Base-by-base conservation (phyloP, 2,888 invertebrate genomes). In the Lasioglossum figueresi region DNA sequence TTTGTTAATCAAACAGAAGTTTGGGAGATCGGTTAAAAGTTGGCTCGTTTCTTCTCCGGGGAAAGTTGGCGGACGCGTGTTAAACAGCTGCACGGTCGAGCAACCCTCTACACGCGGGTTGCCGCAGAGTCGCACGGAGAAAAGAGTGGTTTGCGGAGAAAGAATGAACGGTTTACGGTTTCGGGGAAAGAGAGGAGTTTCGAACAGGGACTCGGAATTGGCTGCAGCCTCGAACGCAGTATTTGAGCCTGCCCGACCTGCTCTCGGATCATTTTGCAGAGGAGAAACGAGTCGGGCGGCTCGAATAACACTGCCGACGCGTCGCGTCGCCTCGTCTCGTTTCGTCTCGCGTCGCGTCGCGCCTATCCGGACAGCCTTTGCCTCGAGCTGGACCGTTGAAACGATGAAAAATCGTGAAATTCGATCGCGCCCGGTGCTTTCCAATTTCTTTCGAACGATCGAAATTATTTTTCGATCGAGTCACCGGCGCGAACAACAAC, bases 11-110 rank as follows among this genome's bases (percentile, higher is more conserved):
- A 74, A 74, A 59, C 59, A 37, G 12, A 76, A 85, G 74, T 77
- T 80, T 79, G 19, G 59, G 27, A 34, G n/a, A 71, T 68, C 43
- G 59, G 82, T 79, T 84, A 74, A 84, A 85, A 85, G 80, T 84
- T 80, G 70, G 74, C 63, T 77, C 76, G 85, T 70, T 85, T 52
- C 70, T 73, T 74, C 59, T 14, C 52, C 10, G 40, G 68, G 34
- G 23, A 74, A 76, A 76, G 79, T 76, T 73, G 19, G 63, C 40
- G 76, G 79, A 73, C 84, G 52, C 31, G 34, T 68, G 80, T 84
- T 84, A 79, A 85, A 78, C 84, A 80, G 84, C 75, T 78, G 80
- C 71, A 80, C 76, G 75, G 70, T 45, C 45, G 66, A 16, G 16
- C 72, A 27, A 66, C 27, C 74, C 52, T 10, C 59, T 63, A 1